Base-by-base conservation (phyloP, 2,888 invertebrate genomes). In the Tenthredo scrophulariae region DNA sequence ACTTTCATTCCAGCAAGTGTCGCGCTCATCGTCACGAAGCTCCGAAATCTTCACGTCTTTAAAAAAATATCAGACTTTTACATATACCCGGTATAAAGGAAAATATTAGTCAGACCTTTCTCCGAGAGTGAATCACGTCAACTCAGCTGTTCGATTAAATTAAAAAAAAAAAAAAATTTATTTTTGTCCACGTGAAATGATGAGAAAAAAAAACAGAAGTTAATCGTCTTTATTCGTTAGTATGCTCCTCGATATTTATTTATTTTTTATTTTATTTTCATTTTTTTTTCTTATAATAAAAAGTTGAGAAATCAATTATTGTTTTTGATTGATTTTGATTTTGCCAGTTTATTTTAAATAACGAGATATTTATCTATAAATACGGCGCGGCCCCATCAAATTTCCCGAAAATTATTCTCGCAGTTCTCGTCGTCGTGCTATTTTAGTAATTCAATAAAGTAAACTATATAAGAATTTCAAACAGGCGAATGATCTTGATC, bases 91-190 rank as follows among this genome's bases (percentile, higher is more conserved):
- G n/a, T 9, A 29, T 62, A 67, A 67, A 67, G 33, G 18, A 67
- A 33, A 18, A 67, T 67, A 67, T 67, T 67, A 33, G 29, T 67
- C 67, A 67, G 67, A 67, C 33, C 18, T 67, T 67, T 67, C 33
- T 67, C 67, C 33, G 33, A 29, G 33, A 33, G 15, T 33, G 33
- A 67, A 67, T 67, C 33, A 67, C 67, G 15, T 13, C 33, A 26
- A 67, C 67, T 67, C 33, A 67, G 67, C 33, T 67, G 67, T 67
- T 67, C 15, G 67, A 67, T 67, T 18, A 26, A 33, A 33, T 15
- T 67, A 15, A 18, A 67, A 67, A 67, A 33, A 33, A 33, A 13
- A 33, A 33, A 33, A 67, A 67, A 67, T 33, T 33, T 26, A 29
- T 10, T 67, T 26, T 13, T 67, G 13, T 7, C 62, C 22, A 22